A percentile compares a stretch with the other conserved stretches of the same genome.
Evolutionary conservation across 2,113 vertebrate genomes (phyloP).

Genomic region (Tichodroma muraria): DNA sequence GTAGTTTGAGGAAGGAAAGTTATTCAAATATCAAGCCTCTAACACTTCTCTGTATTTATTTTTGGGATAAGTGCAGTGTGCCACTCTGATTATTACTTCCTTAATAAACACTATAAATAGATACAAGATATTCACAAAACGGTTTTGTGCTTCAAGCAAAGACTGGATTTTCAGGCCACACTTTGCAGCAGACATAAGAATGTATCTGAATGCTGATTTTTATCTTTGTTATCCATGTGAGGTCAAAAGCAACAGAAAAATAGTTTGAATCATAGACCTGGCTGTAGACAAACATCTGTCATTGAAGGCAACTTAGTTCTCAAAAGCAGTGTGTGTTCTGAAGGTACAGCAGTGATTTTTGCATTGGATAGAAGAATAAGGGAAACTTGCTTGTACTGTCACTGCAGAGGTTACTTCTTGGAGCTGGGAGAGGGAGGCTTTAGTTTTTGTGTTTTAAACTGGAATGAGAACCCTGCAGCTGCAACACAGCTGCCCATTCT

Average conservation of each 20-base stretch:
- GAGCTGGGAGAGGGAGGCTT: neutral
- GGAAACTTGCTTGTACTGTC: neutral
- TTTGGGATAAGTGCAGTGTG: neutral
- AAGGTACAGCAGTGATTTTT: neutral
- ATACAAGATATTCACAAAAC: neutral
- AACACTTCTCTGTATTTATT: neutral
- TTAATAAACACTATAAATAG: neutral
- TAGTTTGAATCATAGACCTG: neutral
- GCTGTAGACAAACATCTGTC: neutral
- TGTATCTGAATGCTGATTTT: neutral
- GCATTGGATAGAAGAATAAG: neutral
- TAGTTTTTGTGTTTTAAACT: neutral
- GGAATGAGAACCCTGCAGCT: neutral
- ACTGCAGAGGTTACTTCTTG: neutral
- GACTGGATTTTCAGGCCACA: neutral
- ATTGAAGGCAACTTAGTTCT: neutral
- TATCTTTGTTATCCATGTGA: neutral
- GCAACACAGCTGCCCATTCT: neutral
- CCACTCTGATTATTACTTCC: neutral
- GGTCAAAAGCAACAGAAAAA: neutral
- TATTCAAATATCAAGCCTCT: neutral
- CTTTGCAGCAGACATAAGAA: neutral
- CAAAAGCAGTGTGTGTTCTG: neutral
- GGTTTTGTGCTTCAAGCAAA: neutral
- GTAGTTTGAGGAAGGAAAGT: neutral